Conservation (phyloP, 2,797 vertebrate genomes). For the Microctenopoma stevenorrisi region DNA sequence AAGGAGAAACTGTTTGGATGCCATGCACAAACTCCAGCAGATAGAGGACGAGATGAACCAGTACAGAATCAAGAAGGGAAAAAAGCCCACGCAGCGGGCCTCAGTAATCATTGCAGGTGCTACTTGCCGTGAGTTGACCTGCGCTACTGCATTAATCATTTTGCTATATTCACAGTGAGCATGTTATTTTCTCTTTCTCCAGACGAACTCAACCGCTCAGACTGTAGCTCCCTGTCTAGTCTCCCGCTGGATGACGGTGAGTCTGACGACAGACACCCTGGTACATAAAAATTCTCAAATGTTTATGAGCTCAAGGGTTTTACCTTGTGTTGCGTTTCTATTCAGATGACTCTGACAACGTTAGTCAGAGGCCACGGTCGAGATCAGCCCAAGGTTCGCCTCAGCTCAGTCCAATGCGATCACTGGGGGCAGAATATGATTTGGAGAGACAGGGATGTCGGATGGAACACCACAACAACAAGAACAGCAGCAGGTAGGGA, state of each 20-base stretch:
- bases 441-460: conserved; percentile 69
- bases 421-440: conserved; percentile 81
- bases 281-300: background rate
- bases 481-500: conserved; percentile 77
- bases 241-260: conserved; percentile 92
- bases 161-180: background rate
- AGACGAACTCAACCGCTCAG: conserved; percentile 94
- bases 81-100: conserved; percentile 92
- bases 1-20: conserved; percentile 92
- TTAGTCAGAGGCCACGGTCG: conserved; percentile 86
- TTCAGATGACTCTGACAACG: conserved; percentile 77
- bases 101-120: conserved; percentile 88
- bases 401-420: conserved; percentile 88
- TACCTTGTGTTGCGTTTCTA: conserved; percentile 2
- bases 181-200: conserved; percentile 44
- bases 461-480: conserved; percentile 73
- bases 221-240: conserved; percentile 93
- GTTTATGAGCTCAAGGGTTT: background rate
- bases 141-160: background rate
- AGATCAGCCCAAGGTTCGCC: conserved; percentile 91
- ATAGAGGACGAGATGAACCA: conserved; percentile 97
- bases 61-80: conserved; percentile 92
- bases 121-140: conserved; percentile 6
- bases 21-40: conserved; percentile 93
- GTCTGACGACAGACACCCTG: conserved; percentile 54